phyloP scores from a whole-genome alignment of 2,113 vertebrate species.

The Odontesthes bonariensis region DNA sequence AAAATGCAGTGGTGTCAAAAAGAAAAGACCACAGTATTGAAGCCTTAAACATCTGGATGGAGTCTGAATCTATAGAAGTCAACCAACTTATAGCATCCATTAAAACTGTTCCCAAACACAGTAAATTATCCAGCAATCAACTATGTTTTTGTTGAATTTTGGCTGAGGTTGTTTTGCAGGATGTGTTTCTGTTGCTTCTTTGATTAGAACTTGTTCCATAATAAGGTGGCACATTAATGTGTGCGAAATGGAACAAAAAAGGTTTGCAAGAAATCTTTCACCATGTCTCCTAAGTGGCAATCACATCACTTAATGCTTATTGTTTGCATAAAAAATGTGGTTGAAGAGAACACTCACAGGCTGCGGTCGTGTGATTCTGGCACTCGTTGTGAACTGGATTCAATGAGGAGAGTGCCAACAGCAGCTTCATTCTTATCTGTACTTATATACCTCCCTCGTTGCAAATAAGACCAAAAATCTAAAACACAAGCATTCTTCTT shows the following conservation, averaged over 20 bases:
- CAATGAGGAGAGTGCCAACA: conserved; percentile 35
- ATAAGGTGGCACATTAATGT: background rate
- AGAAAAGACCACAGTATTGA: background rate
- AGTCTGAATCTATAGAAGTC: background rate
- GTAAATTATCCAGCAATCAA: background rate
- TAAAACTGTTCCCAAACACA: background rate
- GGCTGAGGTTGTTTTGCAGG: background rate
- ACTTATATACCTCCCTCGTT: conserved; percentile 6
- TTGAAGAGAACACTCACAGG: conserved; percentile 14
- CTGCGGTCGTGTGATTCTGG: conserved; percentile 40
- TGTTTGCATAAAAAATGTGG: conserved; percentile 29
- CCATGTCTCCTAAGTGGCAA: conserved; percentile 17
- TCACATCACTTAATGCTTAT: conserved; percentile 31
- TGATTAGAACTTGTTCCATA: background rate
- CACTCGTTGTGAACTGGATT: conserved; percentile 29
- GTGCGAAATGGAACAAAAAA: background rate
- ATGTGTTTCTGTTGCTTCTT: background rate
- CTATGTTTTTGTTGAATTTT: background rate
- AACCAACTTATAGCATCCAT: too few species aligned
- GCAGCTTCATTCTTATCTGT: conserved; percentile 27
- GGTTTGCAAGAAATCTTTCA: conserved; percentile 13
- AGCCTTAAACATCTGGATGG: background rate
- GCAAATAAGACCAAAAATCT: conserved; percentile 14
- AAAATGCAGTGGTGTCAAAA: background rate
- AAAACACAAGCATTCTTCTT: conserved; percentile 30